A percentile compares a stretch with the other conserved stretches of the same genome.
phyloP scores from a whole-genome alignment of 2,797 vertebrate species.

The Orestias chungarensis region DNA sequence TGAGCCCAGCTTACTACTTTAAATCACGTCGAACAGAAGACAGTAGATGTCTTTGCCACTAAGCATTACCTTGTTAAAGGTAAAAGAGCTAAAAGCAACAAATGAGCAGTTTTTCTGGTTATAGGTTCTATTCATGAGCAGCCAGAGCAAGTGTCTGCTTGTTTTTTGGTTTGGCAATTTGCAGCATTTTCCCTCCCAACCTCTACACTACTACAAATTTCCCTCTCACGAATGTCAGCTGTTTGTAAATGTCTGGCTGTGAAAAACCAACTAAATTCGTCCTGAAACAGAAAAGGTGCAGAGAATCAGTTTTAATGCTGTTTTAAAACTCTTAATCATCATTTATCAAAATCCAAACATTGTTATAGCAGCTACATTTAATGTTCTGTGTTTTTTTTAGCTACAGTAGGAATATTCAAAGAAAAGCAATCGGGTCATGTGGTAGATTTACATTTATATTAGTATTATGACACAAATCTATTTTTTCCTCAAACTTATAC shows the following conservation, averaged over 20 bases:
- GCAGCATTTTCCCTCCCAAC: not conserved
- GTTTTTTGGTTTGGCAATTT: not conserved
- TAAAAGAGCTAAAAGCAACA: not conserved
- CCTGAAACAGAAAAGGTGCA: not conserved
- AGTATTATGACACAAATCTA: no score
- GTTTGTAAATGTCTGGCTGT: not conserved
- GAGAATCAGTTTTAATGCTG: not conserved
- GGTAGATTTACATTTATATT: not conserved
- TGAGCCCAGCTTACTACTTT: not conserved
- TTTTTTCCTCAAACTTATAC: no score
- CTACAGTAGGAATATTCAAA: not conserved
- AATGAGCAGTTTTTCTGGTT: not conserved
- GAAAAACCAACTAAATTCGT: no score
- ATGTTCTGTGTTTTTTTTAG: no score
- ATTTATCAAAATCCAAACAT: no score
- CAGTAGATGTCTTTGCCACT: not conserved
- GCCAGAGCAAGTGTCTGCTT: not conserved
- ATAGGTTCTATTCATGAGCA: not conserved
- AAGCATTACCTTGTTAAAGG: not conserved
- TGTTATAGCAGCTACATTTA: no score
- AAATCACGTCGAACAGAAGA: not conserved
- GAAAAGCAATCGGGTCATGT: not conserved
- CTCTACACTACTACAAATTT: not conserved
- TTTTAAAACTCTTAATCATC: not conserved
- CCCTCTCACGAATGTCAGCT: not conserved